Base-by-base conservation (phyloP, 2,797 vertebrate species). In the Sciurus vulgaris region DNA sequence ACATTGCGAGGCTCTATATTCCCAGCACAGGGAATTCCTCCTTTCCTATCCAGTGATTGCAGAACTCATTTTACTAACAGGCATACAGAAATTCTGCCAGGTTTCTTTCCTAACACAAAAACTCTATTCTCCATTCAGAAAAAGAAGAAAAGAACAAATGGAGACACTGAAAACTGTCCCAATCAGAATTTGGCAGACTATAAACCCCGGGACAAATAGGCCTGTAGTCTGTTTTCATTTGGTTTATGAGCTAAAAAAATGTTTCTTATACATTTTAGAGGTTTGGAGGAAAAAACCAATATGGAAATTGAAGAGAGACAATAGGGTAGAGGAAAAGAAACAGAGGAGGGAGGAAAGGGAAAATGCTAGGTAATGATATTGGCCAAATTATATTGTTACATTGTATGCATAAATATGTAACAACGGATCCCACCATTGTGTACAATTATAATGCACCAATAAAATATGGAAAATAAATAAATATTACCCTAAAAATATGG, bases 231-330 rank as follows among this genome's bases (percentile, higher is more conserved):
- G 49, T 83, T 86, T 92, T 79, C 65, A 93, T 65, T 72, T 15
- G 33, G 26, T 38, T 47, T 63, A 59, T 20, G 77, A 78, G 44
- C 49, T 79, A 72, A 81, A 86, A 86, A 87, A 83, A 8, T 47
- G 33, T 72, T 94, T 63, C 86, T 91, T 79, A 83, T 44, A 56
- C 90, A 76, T 65, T 94, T 95, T 44, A 18, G 74, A 86, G 49
- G 15, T n/a, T 63, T 79, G 17, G 73, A 47, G 59, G 74, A 30
- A 69, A 90, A 8, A 61, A 24, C 9, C 56, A 61, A 61, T 59
- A 59, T 61, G 24, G 59, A 61, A 61, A 22, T 61, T 61, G 59
- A 61, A 61, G 59, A 20, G 54, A 56, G 54, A 56, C 8, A 61
- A 26, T 11, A 61, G 22, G 59, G 59, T 26, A 61, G 59, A 61